Conservation (phyloP, 2,888 invertebrate species). For the Lumbricus terrestris region DNA sequence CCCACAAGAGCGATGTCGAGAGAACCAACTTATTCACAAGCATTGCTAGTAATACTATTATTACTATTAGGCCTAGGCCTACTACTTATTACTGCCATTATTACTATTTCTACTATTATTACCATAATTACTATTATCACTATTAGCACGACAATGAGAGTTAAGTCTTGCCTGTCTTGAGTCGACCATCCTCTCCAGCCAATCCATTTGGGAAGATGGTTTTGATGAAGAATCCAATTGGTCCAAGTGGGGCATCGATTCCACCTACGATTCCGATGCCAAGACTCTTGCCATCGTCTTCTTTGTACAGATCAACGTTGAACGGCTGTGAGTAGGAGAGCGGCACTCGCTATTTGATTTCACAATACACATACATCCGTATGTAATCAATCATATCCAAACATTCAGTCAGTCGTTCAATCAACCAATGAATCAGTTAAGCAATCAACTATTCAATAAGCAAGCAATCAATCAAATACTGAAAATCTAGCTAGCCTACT, state of each 20-base stretch:
- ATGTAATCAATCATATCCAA: no score
- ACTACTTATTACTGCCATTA: not conserved
- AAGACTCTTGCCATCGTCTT: constrained; percentile 4
- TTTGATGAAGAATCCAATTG: constrained; percentile 25
- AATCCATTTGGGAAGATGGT: constrained; percentile 20
- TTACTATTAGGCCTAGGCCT: no score
- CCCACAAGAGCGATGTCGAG: no score
- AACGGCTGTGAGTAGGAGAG: not conserved
- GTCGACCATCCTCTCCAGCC: constrained; percentile 11
- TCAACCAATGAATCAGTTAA: not conserved
- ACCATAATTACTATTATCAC: not conserved
- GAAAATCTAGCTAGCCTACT: not conserved
- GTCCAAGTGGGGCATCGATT: constrained; percentile 22
- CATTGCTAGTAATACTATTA: no score
- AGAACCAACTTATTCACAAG: no score
- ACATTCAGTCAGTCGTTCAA: no score
- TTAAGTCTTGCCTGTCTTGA: not conserved
- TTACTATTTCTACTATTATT: not conserved
- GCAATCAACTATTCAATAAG: not conserved
- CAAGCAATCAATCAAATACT: not conserved
- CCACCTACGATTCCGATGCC: constrained; percentile 25
- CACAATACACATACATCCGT: not conserved
- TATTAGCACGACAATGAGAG: not conserved
- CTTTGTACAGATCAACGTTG: constrained; percentile 17
- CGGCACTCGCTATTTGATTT: not conserved